Base-by-base conservation (phyloP, 2,888 invertebrate species). In the Serrognathus titanus region DNA sequence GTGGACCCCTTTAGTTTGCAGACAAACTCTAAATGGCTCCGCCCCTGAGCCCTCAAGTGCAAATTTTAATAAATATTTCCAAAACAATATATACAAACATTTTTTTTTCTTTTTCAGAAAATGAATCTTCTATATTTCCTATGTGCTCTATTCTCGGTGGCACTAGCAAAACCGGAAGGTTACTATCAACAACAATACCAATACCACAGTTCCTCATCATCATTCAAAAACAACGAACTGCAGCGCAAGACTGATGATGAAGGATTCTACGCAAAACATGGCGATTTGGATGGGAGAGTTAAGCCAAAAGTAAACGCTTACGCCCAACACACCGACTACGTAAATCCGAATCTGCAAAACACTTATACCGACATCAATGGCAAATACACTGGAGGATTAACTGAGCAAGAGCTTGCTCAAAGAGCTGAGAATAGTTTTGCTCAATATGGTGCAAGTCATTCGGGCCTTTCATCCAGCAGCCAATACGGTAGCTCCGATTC, bases 191-290 rank as follows among this genome's bases (percentile, higher is more conserved):
- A 77, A 64, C 72, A 77, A 61, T 76, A 75, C 63, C 73, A 76
- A 60, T 78, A 75, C 66, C 71, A 72, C 59, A 71, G 72, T n/a
- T 73, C 75, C 6, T 67, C 75, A 3, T 68, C 75, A 1, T 70
- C 74, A 1, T 78, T 66, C 59, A 71, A 69, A 56, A 76, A 78
- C 62, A 75, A 77, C 62, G 76, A 78, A 59, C 60, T 78, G 6
- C 75, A 78, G 64, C 75, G 74, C 53, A 70, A 75, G 63, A 72
- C 73, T 11, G 75, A 77, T 35, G 77, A 78, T 58, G 72, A 73
- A 60, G 76, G 76, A 6, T 75, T 68, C 53, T 76, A 75, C 58
- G 65, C 70, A 7, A 73, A 73, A 68, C 72, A 73, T 54, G 77
- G 77, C 6, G 78, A 78, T 55, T 61, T 76, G 10, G 75, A 72